Conservation (phyloP, 2,113 vertebrate species). For the Cryptomyrus ogoouensis region DNA sequence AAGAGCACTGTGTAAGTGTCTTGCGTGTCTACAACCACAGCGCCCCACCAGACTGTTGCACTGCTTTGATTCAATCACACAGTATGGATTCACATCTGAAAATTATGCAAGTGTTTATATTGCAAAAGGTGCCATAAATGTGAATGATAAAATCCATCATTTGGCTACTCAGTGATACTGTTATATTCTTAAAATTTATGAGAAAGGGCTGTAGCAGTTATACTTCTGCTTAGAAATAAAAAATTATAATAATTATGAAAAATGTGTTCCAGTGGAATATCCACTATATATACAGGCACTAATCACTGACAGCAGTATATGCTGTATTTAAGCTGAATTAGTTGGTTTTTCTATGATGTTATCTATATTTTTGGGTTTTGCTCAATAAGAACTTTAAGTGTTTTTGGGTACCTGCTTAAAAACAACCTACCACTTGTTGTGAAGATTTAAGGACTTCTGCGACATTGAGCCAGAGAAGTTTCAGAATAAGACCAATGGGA, state of each 20-base stretch:
- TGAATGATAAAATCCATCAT: background rate
- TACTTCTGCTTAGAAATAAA: background rate
- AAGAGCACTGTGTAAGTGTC: constrained; percentile 54
- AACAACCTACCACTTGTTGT: background rate
- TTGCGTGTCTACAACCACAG: background rate
- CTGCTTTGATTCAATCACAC: background rate
- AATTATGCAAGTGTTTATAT: background rate
- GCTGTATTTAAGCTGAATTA: background rate
- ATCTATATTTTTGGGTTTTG: constrained; percentile 7
- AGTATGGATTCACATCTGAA: background rate
- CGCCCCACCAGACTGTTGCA: background rate
- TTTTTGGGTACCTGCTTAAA: background rate
- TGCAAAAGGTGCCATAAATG: background rate
- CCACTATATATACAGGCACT: background rate
- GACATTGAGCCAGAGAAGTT: constrained; percentile 77
- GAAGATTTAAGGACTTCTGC: constrained; percentile 80
- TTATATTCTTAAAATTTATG: background rate
- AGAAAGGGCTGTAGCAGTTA: background rate
- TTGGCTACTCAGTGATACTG: background rate
- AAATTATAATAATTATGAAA: background rate
- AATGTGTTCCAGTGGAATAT: background rate
- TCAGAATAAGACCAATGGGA: constrained; percentile 84
- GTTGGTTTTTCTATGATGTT: background rate
- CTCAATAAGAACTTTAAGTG: background rate
- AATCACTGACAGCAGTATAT: background rate